Base-by-base conservation (phyloP, 2,888 invertebrate genomes). In the Rhynchonema sp. region DNA sequence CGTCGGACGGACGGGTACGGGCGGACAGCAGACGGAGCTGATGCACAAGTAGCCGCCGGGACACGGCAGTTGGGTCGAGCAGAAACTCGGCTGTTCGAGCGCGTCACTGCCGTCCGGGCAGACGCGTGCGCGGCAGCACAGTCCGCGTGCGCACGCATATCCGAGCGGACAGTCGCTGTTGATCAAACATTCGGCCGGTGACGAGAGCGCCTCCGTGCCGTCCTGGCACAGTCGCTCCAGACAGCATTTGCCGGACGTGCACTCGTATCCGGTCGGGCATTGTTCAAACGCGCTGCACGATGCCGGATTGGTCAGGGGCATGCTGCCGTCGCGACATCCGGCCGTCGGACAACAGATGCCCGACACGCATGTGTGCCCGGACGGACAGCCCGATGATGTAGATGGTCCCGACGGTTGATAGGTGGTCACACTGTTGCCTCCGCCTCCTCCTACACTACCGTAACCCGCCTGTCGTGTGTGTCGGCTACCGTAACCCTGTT, bases 241-340 rank as follows among this genome's bases (percentile, higher is more conserved):
- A n/a, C 49, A 49, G n/a, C 49, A 49, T 17, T n/a, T 13, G 9
- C 54, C 54, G 6, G 25, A 1, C 3, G 30, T 22, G 58, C 54
- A 57, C 22, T 26, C 13, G 49, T 49, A 57, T 26, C 57, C 57
- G 49, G 1, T 49, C 3, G 57, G 57, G 49, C 57, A 57, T 1
- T 28, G 22, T 29, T 28, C 49, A 1, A n/a, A 17, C 3, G 46
- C 28, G 25, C 28, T 38, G 29, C 57, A 57, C 17, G 28, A 3
- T 6, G 29, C 27, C 27, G 29, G 30, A 56, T 23, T 27, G 20
- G 28, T 22, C 29, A 30, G 56, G 2, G 54, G 54, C 25, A 27
- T 26, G 3, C 27, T 27, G 6, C 54, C 54, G 23, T 54, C 54
- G 23, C 17, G 26, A 27, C 54, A 54, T n/a, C 49, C 49, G n/a